These are phyloP conservation scores for Noturus placidus DNA, from an alignment of 2,113 vertebrate species.

Conservation along the genomic window DNA sequence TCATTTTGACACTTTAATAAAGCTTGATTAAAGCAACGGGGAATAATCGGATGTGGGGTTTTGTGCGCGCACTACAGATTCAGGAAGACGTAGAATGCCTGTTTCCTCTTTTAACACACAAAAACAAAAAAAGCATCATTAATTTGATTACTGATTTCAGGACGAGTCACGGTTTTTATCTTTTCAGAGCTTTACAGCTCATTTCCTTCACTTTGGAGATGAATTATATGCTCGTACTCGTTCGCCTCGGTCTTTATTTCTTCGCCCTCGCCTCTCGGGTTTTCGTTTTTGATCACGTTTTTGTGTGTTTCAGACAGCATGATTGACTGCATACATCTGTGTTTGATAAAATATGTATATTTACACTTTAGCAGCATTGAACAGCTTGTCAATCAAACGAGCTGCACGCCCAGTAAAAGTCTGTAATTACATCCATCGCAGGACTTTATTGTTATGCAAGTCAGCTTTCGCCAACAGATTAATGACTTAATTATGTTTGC, in stretches of 20 bases:
- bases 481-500: slow-evolving; percentile 46
- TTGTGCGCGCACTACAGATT: background rate
- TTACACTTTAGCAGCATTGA: slow-evolving; percentile 42
- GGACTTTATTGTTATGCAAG: slow-evolving; percentile 40
- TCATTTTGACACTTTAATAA: slow-evolving; percentile 9
- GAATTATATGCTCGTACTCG: background rate
- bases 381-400: slow-evolving; percentile 47
- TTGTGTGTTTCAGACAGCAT: slow-evolving; percentile 1
- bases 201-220: background rate
- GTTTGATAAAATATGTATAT: slow-evolving; percentile 36
- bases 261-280: background rate
- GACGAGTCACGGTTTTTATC: background rate
- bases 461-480: slow-evolving; percentile 28
- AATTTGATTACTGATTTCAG: slow-evolving; percentile 17
- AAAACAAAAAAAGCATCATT: background rate
- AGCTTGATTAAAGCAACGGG: background rate
- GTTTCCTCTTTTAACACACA: background rate
- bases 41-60: background rate
- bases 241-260: background rate
- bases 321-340: slow-evolving; percentile 30
- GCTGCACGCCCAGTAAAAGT: slow-evolving; percentile 22
- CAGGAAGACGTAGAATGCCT: background rate
- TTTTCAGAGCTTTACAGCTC: slow-evolving; percentile 1
- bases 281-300: background rate
- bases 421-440: slow-evolving; percentile 47